Evolutionary conservation across 2,113 vertebrate genomes (phyloP).

Genomic region (Lutjanus erythropterus): DNA sequence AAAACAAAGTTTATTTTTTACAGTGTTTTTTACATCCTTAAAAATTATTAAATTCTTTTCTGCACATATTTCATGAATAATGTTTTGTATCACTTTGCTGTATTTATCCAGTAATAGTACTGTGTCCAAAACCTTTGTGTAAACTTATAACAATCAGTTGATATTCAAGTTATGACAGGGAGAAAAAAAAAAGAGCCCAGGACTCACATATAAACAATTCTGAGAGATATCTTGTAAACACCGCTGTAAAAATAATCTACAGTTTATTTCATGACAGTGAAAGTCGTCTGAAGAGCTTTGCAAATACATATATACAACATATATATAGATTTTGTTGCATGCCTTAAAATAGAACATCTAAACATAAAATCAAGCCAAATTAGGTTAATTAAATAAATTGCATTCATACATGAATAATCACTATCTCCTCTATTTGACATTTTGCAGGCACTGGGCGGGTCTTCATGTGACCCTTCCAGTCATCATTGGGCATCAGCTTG

Average conservation of each 20-base stretch:
- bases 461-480: constrained; percentile 47
- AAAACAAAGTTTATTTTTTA: too few species aligned
- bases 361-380: neutral
- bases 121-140: neutral
- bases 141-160: neutral
- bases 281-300: neutral
- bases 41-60: neutral
- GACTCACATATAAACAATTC: neutral
- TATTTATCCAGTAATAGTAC: neutral
- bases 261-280: neutral
- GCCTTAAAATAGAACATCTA: neutral
- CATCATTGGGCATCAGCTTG: constrained; percentile 65
- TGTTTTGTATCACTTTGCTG: neutral
- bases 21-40: neutral
- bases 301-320: neutral
- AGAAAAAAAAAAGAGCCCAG: neutral
- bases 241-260: neutral
- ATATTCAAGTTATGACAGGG: neutral
- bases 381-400: neutral
- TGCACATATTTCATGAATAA: neutral
- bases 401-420: neutral
- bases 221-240: neutral
- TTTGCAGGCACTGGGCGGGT: constrained; percentile 10
- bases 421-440: constrained; percentile 10
- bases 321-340: neutral